Evolutionary conservation across 2,888 invertebrate genomes (phyloP), one percentile per base, ranked within the genome.

Genomic region (Dexiosoma caninum): DNA sequence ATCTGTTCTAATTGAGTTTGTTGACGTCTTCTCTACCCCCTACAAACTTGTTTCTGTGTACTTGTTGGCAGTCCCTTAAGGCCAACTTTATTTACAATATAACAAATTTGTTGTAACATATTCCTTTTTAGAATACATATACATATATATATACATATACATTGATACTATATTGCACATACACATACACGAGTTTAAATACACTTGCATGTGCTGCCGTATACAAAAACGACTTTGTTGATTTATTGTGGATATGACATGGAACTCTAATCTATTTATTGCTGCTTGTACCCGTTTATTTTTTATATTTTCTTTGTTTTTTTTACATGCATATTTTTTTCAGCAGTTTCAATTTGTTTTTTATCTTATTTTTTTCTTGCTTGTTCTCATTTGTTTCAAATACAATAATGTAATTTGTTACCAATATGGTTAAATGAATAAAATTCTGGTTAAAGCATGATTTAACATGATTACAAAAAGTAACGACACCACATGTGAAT

Each of bases 1-100:
- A 75, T 75, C 57, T 79, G 69, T 35, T 75, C 64, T 79, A 79
- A 75, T 79, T 79, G 70, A 70, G 75, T 79, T 79, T 70, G 21
- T 30, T n/a, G 21, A 49, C 10, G 30, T 9, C n/a, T 2, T n/a
- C 7, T 14, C 23, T 12, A 2, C 66, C 7, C 40, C 27, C 19
- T 64, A 19, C 37, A 16, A 27, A 27, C 40, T 55, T 27, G 14
- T 30, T 27, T 27, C 3, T 27, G 3, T 27, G 27, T 35, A n/a
- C n/a, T n/a, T 53, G 6, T 1, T 62, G 42, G 44, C 6, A 12
- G 32, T 40, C 80, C 53, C 59, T 40, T 40, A 59, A 55, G 70
- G 16, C 30, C 40, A 71, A 60, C 40, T 44, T 66, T 80, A 53
- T 75, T 71, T 80, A 19, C 46, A 80, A 67, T 66, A 60, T 55